Evolutionary conservation across 2,797 vertebrate species (phyloP).

Genomic region (Sandelia bainsii): DNA sequence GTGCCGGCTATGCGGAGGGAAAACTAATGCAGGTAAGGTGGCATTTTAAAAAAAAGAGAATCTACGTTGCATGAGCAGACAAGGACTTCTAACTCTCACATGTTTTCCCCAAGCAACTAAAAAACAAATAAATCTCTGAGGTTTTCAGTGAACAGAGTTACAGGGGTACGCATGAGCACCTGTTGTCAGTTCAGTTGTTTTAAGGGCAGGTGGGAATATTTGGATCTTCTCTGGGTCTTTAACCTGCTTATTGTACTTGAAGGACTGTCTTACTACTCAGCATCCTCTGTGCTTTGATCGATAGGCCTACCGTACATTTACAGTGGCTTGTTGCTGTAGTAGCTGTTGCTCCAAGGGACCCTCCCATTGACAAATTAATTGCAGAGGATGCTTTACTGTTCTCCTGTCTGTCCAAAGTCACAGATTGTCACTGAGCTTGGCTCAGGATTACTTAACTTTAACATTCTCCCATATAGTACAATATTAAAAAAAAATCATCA

Average conservation of each 20-base stretch:
- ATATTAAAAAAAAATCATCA: background rate
- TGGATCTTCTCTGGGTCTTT: no score
- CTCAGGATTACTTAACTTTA: background rate
- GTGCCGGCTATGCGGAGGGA: slow-evolving; percentile 91
- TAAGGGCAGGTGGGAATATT: no score
- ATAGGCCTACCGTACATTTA: background rate
- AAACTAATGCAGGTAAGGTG: slow-evolving; percentile 94
- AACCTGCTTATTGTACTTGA: background rate
- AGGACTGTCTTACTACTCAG: background rate
- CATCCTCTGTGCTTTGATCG: background rate
- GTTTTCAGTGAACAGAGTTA: background rate
- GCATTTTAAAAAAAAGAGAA: background rate
- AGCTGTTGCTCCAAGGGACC: background rate
- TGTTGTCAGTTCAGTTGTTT: slow-evolving; percentile 13
- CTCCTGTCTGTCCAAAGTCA: background rate
- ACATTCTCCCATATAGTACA: background rate
- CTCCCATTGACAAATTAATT: background rate
- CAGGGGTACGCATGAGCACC: slow-evolving; percentile 6
- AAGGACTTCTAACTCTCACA: background rate
- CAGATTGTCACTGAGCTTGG: background rate
- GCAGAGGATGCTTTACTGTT: background rate
- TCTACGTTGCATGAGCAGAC: background rate
- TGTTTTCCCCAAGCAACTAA: background rate
- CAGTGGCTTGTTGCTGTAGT: background rate
- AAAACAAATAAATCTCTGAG: background rate